These are phyloP conservation scores for human (Homo sapiens) DNA, from an alignment of 2,113 vertebrate genomes.

Conservation along the genomic window DNA sequence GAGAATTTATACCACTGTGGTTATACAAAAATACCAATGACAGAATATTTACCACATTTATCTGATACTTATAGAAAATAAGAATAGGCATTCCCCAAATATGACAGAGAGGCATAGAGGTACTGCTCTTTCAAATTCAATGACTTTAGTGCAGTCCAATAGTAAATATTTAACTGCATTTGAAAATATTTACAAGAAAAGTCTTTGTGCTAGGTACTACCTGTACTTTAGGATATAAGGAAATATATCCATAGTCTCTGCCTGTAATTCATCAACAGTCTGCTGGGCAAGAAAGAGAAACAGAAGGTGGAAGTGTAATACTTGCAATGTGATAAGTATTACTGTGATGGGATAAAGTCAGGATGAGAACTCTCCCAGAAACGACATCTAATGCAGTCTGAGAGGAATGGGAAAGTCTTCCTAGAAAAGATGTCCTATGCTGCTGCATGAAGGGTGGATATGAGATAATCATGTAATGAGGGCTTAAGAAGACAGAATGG, in stretches of 20 bases:
- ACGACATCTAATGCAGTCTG: neutral
- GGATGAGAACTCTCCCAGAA: neutral
- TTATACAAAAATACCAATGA: neutral
- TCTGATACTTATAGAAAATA: neutral
- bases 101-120: accelerated
- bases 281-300: neutral
- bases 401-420: neutral
- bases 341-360: neutral
- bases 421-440: neutral
- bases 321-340: neutral
- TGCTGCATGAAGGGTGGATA: neutral
- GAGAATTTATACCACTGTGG: neutral
- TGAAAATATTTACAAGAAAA: neutral
- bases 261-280: neutral
- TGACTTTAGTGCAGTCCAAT: neutral
- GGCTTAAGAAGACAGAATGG: neutral
- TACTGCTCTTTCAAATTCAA: neutral
- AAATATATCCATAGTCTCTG: neutral
- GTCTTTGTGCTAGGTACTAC: neutral
- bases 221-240: neutral
- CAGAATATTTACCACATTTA: neutral
- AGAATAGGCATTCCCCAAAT: neutral
- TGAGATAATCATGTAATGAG: neutral
- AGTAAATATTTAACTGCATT: neutral
- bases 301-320: neutral